Conservation (phyloP, 2,113 vertebrate genomes). For the Sorex araneus region DNA sequence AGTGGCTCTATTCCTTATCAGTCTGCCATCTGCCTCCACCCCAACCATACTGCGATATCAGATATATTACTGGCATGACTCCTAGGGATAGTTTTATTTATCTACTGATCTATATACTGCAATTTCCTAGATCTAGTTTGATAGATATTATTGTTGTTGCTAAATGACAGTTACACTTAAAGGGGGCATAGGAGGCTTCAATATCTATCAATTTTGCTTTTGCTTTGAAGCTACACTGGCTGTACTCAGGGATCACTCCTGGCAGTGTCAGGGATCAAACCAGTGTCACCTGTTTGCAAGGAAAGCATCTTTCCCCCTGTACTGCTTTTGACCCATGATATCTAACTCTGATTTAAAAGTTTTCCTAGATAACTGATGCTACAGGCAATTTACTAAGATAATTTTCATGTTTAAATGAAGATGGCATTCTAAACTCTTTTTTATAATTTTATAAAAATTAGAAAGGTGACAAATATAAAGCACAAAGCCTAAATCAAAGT, state of each 20-base stretch:
- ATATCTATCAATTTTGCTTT: neutral
- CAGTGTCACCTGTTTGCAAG: too few relatives aligned
- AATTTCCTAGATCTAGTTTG: neutral
- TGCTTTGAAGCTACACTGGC: too few relatives aligned
- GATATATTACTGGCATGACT: neutral
- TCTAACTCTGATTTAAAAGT: too few relatives aligned
- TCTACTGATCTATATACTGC: neutral
- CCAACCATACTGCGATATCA: neutral
- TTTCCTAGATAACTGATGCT: too few relatives aligned
- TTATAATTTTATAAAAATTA: conserved; percentile 10
- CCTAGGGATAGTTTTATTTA: neutral
- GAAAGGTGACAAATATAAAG: neutral
- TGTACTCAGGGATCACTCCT: too few relatives aligned
- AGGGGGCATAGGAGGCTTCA: neutral
- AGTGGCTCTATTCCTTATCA: neutral
- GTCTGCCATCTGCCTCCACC: neutral
- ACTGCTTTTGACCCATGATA: too few relatives aligned
- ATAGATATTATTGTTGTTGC: neutral
- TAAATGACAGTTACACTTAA: neutral
- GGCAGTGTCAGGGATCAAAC: too few relatives aligned
- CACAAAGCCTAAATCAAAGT: neutral
- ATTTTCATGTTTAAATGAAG: conserved; percentile 45
- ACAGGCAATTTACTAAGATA: neutral
- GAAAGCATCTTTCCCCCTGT: too few relatives aligned
- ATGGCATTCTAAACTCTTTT: neutral